Percentiles rank a stretch among this genome's conserved stretches.
These are phyloP conservation scores for Turritopsis dohrnii DNA, from an alignment of 30 jellyfish, hydroid and myxozoan species.

Conservation along the genomic window DNA sequence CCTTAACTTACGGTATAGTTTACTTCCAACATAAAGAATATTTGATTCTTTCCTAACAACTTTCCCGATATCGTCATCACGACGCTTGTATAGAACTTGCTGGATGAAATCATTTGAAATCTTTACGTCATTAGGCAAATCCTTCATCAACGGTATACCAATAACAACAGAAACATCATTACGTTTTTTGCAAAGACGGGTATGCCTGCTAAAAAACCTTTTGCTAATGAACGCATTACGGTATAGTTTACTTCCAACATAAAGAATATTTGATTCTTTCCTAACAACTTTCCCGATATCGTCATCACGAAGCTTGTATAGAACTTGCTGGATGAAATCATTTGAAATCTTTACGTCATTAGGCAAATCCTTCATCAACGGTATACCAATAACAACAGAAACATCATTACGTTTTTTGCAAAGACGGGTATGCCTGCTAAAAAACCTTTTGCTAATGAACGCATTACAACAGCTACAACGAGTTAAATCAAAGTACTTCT, in stretches of 20 bases:
- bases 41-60: not conserved
- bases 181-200: not conserved
- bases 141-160: conserved; percentile 2
- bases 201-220: conserved; percentile 1
- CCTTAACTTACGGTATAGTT: not conserved
- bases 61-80: conserved; percentile 8
- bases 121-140: not conserved
- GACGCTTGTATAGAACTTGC: not conserved
- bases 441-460: too few species aligned
- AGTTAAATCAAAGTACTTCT: not conserved
- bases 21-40: not conserved
- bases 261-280: too few species aligned
- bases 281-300: too few species aligned
- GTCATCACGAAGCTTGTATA: not conserved
- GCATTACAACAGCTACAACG: conserved; percentile 10
- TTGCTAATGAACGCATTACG: conserved; percentile 1
- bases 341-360: not conserved
- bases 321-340: not conserved
- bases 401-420: too few species aligned
- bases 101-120: not conserved
- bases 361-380: not conserved
- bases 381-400: not conserved
- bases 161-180: not conserved
- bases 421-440: too few species aligned
- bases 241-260: too few species aligned